Evolutionary conservation across 2,888 invertebrate species (phyloP), one percentile per base, ranked within the genome.

Genomic region (Acronicta aceris): DNA sequence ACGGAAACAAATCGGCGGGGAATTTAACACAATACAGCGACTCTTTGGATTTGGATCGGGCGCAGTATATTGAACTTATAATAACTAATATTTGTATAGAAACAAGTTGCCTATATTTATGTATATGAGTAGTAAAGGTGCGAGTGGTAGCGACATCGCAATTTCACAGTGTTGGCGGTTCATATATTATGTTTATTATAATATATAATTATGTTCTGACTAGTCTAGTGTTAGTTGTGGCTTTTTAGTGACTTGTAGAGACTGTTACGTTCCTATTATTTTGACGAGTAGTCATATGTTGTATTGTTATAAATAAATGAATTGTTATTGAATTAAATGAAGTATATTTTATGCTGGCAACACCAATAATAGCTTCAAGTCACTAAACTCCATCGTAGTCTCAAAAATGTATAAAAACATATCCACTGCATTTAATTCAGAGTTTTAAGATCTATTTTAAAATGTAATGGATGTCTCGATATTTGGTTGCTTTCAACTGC

Each of bases 341-440:
- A n/a, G n/a, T n/a, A 38, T 33, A 41, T 71, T 60, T 53, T 60
- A 47, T 63, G 48, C 46, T 53, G 43, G 40, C 27, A 55, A 41
- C 48, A 51, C 25, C 36, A 27, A 45, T 56, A 40, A 38, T 61
- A 52, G 49, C 43, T 59, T 55, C 55, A 73, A 71, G 74, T 79
- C 77, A 79, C 76, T 78, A 53, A 52, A 62, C 13, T 53, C 64
- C 63, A 66, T 67, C 21, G 41, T 53, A 59, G 71, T 73, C 33
- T 46, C 42, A 67, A 65, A 57, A 53, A 58, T 68, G 62, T 57
- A 40, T 62, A 17, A 33, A 33, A 62, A 74, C 74, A 78, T 75
- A 73, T 74, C 65, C 47, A 51, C 59, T 74, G 83, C 80, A 82
- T 83, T 79, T 81, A 80, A 67, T 63, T 55, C 25, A 65, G 55